Evolutionary conservation across 2,113 vertebrate species (phyloP), one percentile per base, ranked within the genome.

Genomic region (Fregetta grallaria): DNA sequence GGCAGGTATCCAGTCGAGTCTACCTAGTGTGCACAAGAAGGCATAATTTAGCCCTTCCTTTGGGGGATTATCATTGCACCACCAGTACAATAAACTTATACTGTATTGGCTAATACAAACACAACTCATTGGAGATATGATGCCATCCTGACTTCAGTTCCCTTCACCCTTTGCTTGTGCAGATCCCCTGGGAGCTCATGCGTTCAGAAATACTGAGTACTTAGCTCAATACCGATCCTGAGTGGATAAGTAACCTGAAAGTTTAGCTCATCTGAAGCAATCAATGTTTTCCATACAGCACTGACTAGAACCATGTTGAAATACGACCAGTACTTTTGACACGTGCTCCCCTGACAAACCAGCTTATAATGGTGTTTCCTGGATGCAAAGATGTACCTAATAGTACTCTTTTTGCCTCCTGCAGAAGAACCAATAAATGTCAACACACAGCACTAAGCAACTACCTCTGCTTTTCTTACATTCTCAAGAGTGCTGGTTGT

Each of bases 351-450:
- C 27, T 83, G 89, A 95, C 11, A 75, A 62, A 77, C 6, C 72
- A 83, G 55, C 72, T 71, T 67, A 68, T 25, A 92, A 88, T 23
- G 58, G n/a, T 73, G 84, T 90, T 97, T 97, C 91, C 91, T 90
- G 79, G 88, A 96, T 94, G 74, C 67, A 93, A 76, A 87, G 49
- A 19, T 40, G 30, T 72, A 77, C 71, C 40, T 70, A 95, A 88
- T 62, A 36, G 92, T 71, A 58, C 15, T 90, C 9, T 4, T 75
- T 84, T 30, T 68, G 14, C 52, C 89, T 97, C 82, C 80, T 79
- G 82, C 47, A 90, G 49, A 91, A 94, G 40, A 92, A 81, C 47
- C 59, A 71, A 45, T 80, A 83, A 93, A 90, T 8, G 47, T 75
- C 71, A 87, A 88, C 59, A 77, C 23, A 73, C 11, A 72, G 30